Evolutionary conservation across 1,140 invertebrate species (phyloP).

Genomic region (Drosophila melanogaster): Release_6_plus_ISO1_MT NT_037436.4:1367501-1368000

Average conservation of each 20-base stretch:
- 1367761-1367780: slow-evolving; percentile 8
- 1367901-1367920: neutral
- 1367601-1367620: no score
- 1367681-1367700: slow-evolving; percentile 13
- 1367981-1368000: neutral
- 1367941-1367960: slow-evolving; percentile 21
- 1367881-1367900: slow-evolving; percentile 5
- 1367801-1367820: slow-evolving; percentile 13
- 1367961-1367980: slow-evolving; percentile 40
- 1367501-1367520: neutral
- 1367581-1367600: neutral
- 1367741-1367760: slow-evolving; percentile 28
- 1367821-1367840: neutral
- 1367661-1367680: neutral
- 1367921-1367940: neutral
- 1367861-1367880: neutral
- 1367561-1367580: slow-evolving; percentile 16
- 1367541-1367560: slow-evolving; percentile 50
- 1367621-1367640: no score
- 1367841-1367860: neutral
- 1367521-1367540: slow-evolving; percentile 11
- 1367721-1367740: slow-evolving; percentile 26
- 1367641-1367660: no score
- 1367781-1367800: slow-evolving; percentile 24
- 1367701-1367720: slow-evolving; percentile 11